Evolutionary conservation across 1,140 invertebrate genomes (phyloP).

Genomic region (Drosophila sp.): DNA sequence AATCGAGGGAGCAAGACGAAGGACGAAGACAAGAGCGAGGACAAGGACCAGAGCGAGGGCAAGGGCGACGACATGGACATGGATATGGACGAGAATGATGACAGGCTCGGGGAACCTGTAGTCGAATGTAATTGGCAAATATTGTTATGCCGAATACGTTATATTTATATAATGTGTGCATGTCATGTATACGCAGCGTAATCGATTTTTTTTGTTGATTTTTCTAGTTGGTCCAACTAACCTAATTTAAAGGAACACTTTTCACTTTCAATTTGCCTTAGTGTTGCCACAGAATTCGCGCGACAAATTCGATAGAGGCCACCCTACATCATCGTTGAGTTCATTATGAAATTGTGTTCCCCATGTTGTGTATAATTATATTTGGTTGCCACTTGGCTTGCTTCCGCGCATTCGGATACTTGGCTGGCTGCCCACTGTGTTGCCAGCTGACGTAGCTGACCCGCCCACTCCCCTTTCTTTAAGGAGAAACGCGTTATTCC

Average conservation of each 20-base stretch:
- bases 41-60: slow-evolving; percentile 42
- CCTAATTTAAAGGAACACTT: slow-evolving; percentile 43
- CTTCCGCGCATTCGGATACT: slow-evolving; percentile 63
- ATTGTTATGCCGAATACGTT: slow-evolving; percentile 30
- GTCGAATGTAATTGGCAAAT: slow-evolving; percentile 42
- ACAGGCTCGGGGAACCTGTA: neutral
- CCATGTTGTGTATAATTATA: slow-evolving; percentile 43
- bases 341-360: slow-evolving; percentile 31
- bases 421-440: slow-evolving; percentile 76
- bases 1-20: slow-evolving; percentile 29
- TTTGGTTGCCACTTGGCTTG: slow-evolving; percentile 57
- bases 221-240: slow-evolving; percentile 45
- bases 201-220: slow-evolving; percentile 24
- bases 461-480: slow-evolving; percentile 1
- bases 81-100: neutral
- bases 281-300: slow-evolving; percentile 3
- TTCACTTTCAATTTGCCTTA: slow-evolving; percentile 27
- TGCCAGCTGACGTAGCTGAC: slow-evolving; percentile 58
- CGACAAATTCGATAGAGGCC: neutral
- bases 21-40: slow-evolving; percentile 15
- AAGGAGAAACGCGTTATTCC: neutral
- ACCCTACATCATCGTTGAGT: slow-evolving; percentile 6
- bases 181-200: slow-evolving; percentile 12
- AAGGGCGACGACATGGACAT: slow-evolving; percentile 22
- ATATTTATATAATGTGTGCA: slow-evolving; percentile 32